Evolutionary conservation across 2,797 vertebrate species (phyloP).

Genomic region (Propithecus perrieri): DNA sequence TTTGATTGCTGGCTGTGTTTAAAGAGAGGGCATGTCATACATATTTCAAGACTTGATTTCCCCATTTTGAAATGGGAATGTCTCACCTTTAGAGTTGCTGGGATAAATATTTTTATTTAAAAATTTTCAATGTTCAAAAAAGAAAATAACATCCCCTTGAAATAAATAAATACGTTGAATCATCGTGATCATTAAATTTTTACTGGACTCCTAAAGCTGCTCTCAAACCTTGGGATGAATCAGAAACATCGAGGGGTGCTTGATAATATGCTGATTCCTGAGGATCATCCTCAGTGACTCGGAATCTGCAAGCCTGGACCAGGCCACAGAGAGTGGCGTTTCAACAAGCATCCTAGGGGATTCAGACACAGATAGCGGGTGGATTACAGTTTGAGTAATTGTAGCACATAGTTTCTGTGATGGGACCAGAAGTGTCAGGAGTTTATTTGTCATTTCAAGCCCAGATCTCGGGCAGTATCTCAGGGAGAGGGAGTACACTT

Average conservation of each 20-base stretch:
- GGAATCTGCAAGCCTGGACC: background rate
- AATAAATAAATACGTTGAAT: background rate
- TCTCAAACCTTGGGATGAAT: background rate
- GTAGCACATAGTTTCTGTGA: background rate
- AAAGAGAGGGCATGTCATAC: background rate
- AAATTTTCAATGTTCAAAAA: background rate
- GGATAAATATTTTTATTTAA: slow-evolving; percentile 30
- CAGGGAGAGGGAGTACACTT: background rate
- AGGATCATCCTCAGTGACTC: background rate
- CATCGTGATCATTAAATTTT: background rate
- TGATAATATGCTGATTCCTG: background rate
- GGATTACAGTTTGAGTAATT: background rate
- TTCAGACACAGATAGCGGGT: background rate
- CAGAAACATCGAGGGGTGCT: background rate
- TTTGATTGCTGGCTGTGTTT: background rate
- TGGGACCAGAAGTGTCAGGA: background rate
- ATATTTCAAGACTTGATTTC: background rate
- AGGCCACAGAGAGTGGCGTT: background rate
- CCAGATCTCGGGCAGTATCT: background rate
- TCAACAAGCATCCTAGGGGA: background rate
- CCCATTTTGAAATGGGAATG: background rate
- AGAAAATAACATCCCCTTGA: background rate
- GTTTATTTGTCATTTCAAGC: background rate
- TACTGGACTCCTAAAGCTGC: background rate
- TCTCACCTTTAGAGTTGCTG: background rate